phyloP scores from a whole-genome alignment of 2,888 invertebrate genomes.

The Heliconius hortense region DNA sequence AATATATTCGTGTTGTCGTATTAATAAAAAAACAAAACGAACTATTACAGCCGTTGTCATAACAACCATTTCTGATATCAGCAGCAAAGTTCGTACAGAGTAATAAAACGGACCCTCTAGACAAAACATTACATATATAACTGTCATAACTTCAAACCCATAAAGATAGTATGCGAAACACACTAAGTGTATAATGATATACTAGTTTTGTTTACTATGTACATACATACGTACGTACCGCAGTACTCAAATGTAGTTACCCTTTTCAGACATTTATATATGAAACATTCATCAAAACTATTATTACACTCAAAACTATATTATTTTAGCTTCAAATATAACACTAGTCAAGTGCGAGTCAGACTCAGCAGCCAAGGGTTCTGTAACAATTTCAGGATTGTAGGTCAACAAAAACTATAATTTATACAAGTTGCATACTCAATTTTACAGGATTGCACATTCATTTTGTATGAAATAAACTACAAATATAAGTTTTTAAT shows the following conservation, averaged over 20 bases:
- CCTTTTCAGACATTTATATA: background rate
- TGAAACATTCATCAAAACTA: background rate
- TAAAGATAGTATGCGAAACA: slow-evolving; percentile 28
- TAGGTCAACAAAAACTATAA: no score
- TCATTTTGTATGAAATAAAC: no score
- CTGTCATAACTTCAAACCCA: slow-evolving; percentile 28
- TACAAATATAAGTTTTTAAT: no score
- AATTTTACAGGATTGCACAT: no score
- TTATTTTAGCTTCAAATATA: background rate
- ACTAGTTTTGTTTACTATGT: slow-evolving; percentile 2
- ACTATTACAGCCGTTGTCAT: background rate
- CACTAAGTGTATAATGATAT: slow-evolving; percentile 17
- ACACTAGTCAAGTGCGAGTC: background rate
- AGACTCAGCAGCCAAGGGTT: no score
- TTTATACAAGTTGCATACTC: no score
- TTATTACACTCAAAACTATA: background rate
- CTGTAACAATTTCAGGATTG: no score
- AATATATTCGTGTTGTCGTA: no score
- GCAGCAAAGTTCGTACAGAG: background rate
- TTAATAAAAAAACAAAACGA: background rate
- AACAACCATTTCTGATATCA: slow-evolving; percentile 11
- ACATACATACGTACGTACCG: background rate
- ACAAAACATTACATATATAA: slow-evolving; percentile 24
- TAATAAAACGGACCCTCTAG: slow-evolving; percentile 30
- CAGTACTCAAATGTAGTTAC: background rate